Evolutionary conservation across 2,113 vertebrate species (phyloP).

Genomic region (Istiophorus platypterus): DNA sequence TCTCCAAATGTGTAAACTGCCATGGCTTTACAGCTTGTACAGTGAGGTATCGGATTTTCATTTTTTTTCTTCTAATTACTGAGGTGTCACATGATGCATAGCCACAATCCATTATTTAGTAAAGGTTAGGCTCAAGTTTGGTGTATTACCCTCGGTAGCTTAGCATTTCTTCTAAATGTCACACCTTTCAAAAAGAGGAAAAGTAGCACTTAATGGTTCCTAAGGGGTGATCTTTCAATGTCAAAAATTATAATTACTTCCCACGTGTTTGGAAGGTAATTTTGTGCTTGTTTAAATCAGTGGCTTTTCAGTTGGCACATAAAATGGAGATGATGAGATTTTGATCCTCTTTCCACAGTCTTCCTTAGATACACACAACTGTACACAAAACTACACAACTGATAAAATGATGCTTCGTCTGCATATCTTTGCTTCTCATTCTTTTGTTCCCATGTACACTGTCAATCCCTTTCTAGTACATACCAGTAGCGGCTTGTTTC

Average conservation of each 20-base stretch:
- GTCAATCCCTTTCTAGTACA: slow-evolving; percentile 67
- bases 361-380: background rate
- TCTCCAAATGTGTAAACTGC: background rate
- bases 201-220: slow-evolving; percentile 52
- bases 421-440: background rate
- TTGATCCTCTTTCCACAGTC: background rate
- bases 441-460: background rate
- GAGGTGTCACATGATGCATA: slow-evolving; percentile 42
- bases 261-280: slow-evolving; percentile 1
- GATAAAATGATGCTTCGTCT: background rate
- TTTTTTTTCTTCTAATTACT: slow-evolving; percentile 46
- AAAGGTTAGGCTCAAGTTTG: slow-evolving; percentile 71
- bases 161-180: slow-evolving; percentile 70
- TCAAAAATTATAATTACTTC: slow-evolving; percentile 16
- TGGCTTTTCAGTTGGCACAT: background rate
- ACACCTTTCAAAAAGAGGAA: slow-evolving; percentile 57
- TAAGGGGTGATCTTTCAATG: slow-evolving; percentile 38
- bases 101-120: slow-evolving; percentile 52
- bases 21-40: background rate
- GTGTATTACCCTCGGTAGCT: slow-evolving; percentile 38
- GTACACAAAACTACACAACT: background rate
- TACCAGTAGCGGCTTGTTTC: slow-evolving; percentile 73
- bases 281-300: slow-evolving; percentile 18
- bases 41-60: background rate
- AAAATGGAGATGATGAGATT: background rate